Percentiles rank a stretch among this genome's conserved stretches.
Conservation (phyloP, 2,113 vertebrate species). For the Notarius quadriscutis region DNA sequence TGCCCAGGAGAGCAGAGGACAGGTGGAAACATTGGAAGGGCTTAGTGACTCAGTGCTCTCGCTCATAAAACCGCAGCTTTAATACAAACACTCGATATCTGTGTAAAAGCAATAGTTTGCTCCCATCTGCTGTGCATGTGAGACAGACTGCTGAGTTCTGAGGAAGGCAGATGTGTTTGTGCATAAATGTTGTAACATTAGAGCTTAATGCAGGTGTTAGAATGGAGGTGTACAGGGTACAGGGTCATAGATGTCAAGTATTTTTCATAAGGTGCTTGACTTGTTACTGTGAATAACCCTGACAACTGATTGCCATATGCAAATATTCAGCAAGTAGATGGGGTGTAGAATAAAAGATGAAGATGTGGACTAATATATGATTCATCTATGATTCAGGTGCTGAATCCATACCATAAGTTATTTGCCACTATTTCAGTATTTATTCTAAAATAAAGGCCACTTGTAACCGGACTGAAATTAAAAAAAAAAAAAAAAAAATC, state of each 20-base stretch:
- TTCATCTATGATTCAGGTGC: not conserved
- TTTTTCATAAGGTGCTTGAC: conserved; percentile 27
- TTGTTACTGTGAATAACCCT: conserved; percentile 33
- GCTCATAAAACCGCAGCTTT: conserved; percentile 55
- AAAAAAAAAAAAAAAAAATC: not conserved
- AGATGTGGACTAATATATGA: not conserved
- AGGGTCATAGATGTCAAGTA: conserved; percentile 11
- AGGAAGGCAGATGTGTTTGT: conserved; percentile 59
- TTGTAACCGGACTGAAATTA: no score
- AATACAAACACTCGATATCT: conserved; percentile 47
- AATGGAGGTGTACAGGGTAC: conserved; percentile 12
- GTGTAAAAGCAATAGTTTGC: conserved; percentile 48
- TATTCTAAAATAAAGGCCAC: not conserved
- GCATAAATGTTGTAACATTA: conserved; percentile 60
- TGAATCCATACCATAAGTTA: not conserved
- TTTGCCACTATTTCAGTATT: not conserved
- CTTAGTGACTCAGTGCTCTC: conserved; percentile 25
- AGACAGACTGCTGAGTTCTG: conserved; percentile 32
- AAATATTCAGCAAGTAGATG: not conserved
- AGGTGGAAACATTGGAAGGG: conserved; percentile 24
- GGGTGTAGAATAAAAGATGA: not conserved
- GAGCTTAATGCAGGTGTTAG: conserved; percentile 54
- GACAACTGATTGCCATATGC: conserved; percentile 10
- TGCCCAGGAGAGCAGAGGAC: conserved; percentile 46
- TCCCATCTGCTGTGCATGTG: conserved; percentile 62